A percentile compares a stretch with the other conserved stretches of the same genome.
Conservation (phyloP, 2,888 invertebrate species). For the Epirrita christyi region DNA sequence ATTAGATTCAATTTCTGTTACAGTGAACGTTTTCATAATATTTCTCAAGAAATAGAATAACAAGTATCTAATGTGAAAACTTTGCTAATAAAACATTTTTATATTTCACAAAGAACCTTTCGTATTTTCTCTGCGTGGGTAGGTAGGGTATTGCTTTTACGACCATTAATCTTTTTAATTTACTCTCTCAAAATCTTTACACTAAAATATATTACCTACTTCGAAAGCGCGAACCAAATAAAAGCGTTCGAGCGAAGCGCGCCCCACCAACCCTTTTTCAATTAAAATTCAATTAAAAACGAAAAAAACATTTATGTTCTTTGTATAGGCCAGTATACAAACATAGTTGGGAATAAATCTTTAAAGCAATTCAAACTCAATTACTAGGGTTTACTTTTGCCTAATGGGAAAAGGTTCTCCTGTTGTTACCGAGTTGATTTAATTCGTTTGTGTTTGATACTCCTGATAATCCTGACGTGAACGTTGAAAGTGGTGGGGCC, state of each 20-base stretch:
- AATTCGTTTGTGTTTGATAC: constrained; percentile 67
- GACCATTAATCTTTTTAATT: constrained; percentile 1
- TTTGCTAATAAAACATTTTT: constrained; percentile 12
- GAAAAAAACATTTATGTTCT: constrained; percentile 57
- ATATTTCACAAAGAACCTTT: not conserved
- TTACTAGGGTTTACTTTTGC: constrained; percentile 75
- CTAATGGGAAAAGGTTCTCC: constrained; percentile 72
- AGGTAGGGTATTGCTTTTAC: not conserved
- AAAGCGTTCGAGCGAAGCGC: constrained; percentile 37
- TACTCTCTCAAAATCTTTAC: constrained; percentile 11
- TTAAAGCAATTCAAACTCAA: constrained; percentile 81
- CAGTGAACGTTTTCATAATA: constrained; percentile 1
- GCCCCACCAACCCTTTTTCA: constrained; percentile 45
- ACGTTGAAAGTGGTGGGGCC: constrained; percentile 1
- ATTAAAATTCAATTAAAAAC: constrained; percentile 65
- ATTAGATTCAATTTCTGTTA: constrained; percentile 1
- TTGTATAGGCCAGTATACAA: constrained; percentile 55
- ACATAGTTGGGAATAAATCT: constrained; percentile 72
- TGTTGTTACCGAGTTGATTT: constrained; percentile 70
- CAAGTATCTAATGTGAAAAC: constrained; percentile 15
- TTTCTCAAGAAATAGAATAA: constrained; percentile 8
- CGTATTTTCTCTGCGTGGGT: not conserved
- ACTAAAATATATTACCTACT: constrained; percentile 17
- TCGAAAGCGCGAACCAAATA: constrained; percentile 19
- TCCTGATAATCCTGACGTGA: constrained; percentile 59